phyloP scores from a whole-genome alignment of 2,888 invertebrate genomes.

The Strigamia maritima region DNA sequence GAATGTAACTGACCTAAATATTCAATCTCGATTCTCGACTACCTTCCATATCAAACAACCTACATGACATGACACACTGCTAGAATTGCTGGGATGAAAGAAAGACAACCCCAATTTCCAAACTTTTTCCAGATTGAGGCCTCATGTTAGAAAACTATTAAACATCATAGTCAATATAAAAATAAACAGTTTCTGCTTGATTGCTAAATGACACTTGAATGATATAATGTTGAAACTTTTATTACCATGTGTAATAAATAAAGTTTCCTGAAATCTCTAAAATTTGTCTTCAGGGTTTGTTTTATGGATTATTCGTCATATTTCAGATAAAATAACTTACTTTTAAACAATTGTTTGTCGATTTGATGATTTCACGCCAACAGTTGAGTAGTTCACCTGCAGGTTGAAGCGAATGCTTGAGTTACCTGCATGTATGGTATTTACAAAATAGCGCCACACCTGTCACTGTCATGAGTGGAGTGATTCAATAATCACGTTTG shows the following conservation, averaged over 20 bases:
- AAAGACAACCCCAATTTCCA: not conserved
- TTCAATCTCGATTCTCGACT: not conserved
- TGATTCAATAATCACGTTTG: not conserved
- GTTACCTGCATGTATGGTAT: constrained; percentile 8
- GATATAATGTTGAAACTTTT: too few species aligned
- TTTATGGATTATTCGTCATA: too few species aligned
- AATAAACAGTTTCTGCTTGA: too few species aligned
- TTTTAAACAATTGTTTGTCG: not conserved
- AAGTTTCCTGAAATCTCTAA: too few species aligned
- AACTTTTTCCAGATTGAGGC: not conserved
- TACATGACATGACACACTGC: not conserved
- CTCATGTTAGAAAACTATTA: too few species aligned
- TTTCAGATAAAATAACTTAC: not conserved
- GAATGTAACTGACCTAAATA: constrained; percentile 18
- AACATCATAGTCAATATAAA: too few species aligned
- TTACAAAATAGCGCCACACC: constrained; percentile 15
- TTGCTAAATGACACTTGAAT: too few species aligned
- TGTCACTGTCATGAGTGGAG: not conserved
- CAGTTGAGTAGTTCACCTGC: not conserved
- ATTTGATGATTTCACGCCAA: not conserved
- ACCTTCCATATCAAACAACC: constrained; percentile 23
- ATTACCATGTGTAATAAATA: too few species aligned
- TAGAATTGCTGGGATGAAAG: not conserved
- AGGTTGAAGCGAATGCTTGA: not conserved
- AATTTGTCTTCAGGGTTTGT: too few species aligned